These are phyloP conservation scores for Laticauda colubrina DNA, from an alignment of 2,113 vertebrate species.

Conservation along the genomic window DNA sequence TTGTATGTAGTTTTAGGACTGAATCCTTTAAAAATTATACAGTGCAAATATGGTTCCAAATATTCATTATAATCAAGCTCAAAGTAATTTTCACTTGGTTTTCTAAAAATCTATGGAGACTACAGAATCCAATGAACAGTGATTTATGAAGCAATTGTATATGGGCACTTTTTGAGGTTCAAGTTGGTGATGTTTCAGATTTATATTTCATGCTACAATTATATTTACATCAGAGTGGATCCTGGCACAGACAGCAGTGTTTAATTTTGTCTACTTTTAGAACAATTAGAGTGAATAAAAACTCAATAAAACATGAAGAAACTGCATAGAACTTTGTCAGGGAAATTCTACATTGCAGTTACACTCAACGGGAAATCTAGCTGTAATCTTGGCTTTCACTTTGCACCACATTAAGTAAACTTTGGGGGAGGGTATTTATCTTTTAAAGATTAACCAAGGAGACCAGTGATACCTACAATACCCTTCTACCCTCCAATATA, in stretches of 20 bases:
- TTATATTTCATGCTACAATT: background rate
- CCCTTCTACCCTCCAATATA: background rate
- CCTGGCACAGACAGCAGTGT: background rate
- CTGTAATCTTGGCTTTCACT: background rate
- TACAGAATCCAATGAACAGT: background rate
- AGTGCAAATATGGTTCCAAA: background rate
- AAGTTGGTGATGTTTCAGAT: background rate
- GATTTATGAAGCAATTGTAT: background rate
- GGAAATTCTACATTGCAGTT: conserved; percentile 1
- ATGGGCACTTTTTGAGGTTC: background rate
- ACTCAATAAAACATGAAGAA: background rate
- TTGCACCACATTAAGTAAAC: background rate
- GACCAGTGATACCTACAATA: background rate
- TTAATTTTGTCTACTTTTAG: background rate
- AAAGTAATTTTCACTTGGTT: background rate
- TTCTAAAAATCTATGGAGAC: background rate
- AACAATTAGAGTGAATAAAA: background rate
- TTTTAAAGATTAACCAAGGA: background rate
- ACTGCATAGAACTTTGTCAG: background rate
- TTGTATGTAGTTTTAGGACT: background rate
- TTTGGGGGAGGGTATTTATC: background rate
- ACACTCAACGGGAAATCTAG: background rate
- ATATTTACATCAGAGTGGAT: background rate
- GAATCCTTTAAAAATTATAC: background rate
- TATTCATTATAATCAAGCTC: background rate